Evolutionary conservation across 1,140 invertebrate genomes (phyloP).

Genomic region (Mercenaria mercenaria): DNA sequence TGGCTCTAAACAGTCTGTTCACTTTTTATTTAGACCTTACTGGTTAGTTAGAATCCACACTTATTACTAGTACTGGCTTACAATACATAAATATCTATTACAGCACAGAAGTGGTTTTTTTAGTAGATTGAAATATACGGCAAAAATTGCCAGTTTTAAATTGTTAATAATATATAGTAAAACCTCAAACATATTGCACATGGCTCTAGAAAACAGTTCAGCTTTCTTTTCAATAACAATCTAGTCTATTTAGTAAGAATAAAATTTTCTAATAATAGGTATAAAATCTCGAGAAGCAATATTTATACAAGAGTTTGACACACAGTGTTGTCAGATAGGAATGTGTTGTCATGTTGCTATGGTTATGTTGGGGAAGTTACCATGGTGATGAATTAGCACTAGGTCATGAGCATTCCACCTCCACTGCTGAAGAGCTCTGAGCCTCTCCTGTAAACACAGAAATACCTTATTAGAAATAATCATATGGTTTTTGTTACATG

Average conservation of each 20-base stretch:
- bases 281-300: background rate
- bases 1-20: too few relatives aligned
- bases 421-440: conserved; percentile 55
- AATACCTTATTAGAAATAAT: background rate
- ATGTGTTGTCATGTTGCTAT: conserved; percentile 52
- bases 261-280: background rate
- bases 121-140: background rate
- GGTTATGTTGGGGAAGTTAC: background rate
- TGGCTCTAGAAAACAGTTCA: background rate
- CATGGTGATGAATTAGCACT: conserved; percentile 23
- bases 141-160: background rate
- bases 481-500: too few relatives aligned
- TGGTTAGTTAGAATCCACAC: too few relatives aligned
- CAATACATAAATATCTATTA: background rate
- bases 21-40: too few relatives aligned
- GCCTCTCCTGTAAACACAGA: conserved; percentile 32
- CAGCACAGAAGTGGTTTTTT: background rate
- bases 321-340: conserved; percentile 26
- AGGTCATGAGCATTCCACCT: conserved; percentile 62
- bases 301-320: background rate
- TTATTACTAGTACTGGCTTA: too few relatives aligned
- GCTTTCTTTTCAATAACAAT: background rate
- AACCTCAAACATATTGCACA: conserved; percentile 40
- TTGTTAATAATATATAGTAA: background rate
- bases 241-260: background rate